Evolutionary conservation across 2,113 vertebrate species (phyloP), one percentile per base, ranked within the genome.

Genomic region (Syrrhaptes paradoxus): DNA sequence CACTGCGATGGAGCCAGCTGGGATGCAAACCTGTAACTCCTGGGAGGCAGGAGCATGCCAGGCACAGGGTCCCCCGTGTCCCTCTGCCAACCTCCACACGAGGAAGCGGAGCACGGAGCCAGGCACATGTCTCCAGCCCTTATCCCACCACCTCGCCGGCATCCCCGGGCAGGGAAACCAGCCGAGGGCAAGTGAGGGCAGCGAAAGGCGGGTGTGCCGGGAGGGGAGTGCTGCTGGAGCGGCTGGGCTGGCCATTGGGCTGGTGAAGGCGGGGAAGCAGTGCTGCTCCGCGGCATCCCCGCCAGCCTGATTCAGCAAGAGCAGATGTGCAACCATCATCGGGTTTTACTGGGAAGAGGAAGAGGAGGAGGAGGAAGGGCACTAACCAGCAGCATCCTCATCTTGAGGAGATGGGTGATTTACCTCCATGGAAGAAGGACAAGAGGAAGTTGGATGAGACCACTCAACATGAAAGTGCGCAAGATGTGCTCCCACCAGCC

Each of bases 101-200:
- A 43, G 88, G 38, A 49, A 43, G 29, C 2, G 0, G 54, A 88
- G 70, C 52, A 3, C 38, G 0, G 34, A 66, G 83, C 83, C 89
- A 85, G 54, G 52, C 34, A 72, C 20, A 28, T 57, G 24, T 1
- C 45, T 52, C 89, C 86, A 76, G 5, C 26, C 32, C 9, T 1
- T 19, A 32, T 26, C 67, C 86, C 54, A 57, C 26, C 71, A 63
- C 77, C 63, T 67, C 70, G 1, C n/a, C 5, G 55, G n/a, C 82
- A 95, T 29, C 85, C 34, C 21, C 0, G 3, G 91, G 62, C 78
- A 85, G 52, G 85, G 67, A 72, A 83, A 55, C 6, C 5, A 4
- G 88, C 88, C 1, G 34, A 95, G 94, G 90, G 89, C 77, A 89
- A 77, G 65, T 0, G 46, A 95, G 90, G 85, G 65, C 94, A 89